Evolutionary conservation across 2,797 vertebrate genomes (phyloP).

Genomic region (Mallotus villosus): DNA sequence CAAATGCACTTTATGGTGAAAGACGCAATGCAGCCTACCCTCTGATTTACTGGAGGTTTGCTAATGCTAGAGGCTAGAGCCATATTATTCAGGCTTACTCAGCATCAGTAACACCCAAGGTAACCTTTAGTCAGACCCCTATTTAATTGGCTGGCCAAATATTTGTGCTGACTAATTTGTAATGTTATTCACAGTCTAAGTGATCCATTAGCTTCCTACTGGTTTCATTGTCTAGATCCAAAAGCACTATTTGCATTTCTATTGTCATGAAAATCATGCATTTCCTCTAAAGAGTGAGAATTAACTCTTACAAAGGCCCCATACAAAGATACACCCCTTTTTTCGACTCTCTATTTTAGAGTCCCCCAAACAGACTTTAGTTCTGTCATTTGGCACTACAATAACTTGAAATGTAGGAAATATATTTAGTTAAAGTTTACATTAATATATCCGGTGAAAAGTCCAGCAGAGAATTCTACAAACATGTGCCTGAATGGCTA

Average conservation of each 20-base stretch:
- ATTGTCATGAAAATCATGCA: slow-evolving; percentile 78
- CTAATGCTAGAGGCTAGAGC: slow-evolving; percentile 8
- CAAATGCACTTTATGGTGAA: background rate
- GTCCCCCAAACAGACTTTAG: background rate
- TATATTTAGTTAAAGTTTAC: background rate
- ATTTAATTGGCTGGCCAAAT: slow-evolving; percentile 74
- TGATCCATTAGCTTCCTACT: slow-evolving; percentile 75
- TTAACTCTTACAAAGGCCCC: slow-evolving; percentile 77
- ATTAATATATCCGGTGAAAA: background rate
- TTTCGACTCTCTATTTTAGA: slow-evolving; percentile 50
- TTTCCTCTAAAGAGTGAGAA: slow-evolving; percentile 75
- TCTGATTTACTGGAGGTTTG: slow-evolving; percentile 31
- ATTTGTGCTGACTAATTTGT: slow-evolving; percentile 81
- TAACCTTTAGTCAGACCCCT: slow-evolving; percentile 43
- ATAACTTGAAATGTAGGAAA: too few relatives aligned
- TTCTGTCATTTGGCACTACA: background rate
- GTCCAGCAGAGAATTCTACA: too few relatives aligned
- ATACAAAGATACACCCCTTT: slow-evolving; percentile 63
- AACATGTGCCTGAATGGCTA: background rate
- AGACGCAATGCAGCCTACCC: background rate
- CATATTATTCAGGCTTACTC: background rate
- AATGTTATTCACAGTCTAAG: slow-evolving; percentile 75
- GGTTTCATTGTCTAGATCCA: slow-evolving; percentile 70
- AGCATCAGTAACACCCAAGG: slow-evolving; percentile 17
- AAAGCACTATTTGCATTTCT: slow-evolving; percentile 71